These are phyloP conservation scores for Drosophila watanabei DNA, from an alignment of 1,140 invertebrate genomes.

Conservation along the genomic window DNA sequence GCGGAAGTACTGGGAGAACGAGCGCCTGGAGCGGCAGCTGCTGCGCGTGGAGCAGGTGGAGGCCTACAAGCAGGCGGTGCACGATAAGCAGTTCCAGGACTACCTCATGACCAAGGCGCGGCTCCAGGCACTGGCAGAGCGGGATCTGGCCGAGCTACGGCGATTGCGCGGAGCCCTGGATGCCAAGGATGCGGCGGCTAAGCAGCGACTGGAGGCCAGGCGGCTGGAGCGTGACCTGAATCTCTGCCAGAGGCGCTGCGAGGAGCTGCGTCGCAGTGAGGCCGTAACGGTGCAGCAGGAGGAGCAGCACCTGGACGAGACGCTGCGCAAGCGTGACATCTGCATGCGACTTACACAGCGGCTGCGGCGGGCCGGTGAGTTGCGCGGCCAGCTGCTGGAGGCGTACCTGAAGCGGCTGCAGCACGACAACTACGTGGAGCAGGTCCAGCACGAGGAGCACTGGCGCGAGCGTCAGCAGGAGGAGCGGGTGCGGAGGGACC, in stretches of 20 bases:
- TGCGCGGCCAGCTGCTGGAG: conserved; percentile 67
- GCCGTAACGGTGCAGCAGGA: conserved; percentile 74
- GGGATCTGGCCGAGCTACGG: conserved; percentile 69
- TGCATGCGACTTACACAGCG: conserved; percentile 71
- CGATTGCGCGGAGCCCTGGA: conserved; percentile 64
- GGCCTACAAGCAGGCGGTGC: conserved; percentile 77
- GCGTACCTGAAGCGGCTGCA: conserved; percentile 73
- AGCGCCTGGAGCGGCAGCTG: conserved; percentile 75
- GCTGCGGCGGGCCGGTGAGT: conserved; percentile 70
- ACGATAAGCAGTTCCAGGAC: conserved; percentile 82
- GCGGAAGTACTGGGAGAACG: conserved; percentile 83
- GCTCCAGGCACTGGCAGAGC: conserved; percentile 69
- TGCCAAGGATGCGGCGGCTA: conserved; percentile 70
- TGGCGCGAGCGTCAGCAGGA: conserved; percentile 72
- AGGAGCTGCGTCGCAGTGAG: conserved; percentile 73
- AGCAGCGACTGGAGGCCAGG: conserved; percentile 61
- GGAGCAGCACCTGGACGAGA: conserved; percentile 75
- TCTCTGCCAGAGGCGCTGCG: conserved; percentile 65
- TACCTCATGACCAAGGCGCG: conserved; percentile 75
- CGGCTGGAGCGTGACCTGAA: conserved; percentile 69
- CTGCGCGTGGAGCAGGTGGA: conserved; percentile 79
- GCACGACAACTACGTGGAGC: conserved; percentile 79
- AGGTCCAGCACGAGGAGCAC: conserved; percentile 82
- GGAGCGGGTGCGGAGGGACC: conserved; percentile 65
- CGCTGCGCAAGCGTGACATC: conserved; percentile 71